Evolutionary conservation across 1,140 invertebrate species (phyloP).

Genomic region (Andrena cerasifolii): DNA sequence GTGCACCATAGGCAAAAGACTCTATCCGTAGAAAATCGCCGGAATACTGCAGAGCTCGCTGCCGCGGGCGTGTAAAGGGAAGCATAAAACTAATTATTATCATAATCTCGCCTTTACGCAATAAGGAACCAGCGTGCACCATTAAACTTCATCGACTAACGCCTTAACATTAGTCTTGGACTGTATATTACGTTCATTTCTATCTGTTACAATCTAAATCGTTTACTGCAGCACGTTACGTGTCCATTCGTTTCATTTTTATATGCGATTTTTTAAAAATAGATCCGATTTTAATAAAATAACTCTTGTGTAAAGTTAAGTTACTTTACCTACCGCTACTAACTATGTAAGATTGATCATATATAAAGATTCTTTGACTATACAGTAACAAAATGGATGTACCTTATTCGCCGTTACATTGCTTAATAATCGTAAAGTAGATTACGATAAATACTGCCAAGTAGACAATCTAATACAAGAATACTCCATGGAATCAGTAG

Average conservation of each 20-base stretch:
- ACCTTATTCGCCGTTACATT: not conserved
- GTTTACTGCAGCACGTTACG: not conserved
- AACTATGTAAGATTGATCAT: constrained; percentile 13
- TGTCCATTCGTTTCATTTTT: not conserved
- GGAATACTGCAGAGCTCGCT: constrained; percentile 8
- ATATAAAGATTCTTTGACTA: constrained; percentile 3
- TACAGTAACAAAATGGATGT: constrained; percentile 17
- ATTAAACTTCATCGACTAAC: constrained; percentile 3
- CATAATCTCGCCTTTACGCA: not conserved
- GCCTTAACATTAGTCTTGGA: constrained; percentile 8
- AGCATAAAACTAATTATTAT: not conserved
- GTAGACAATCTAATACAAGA: not conserved
- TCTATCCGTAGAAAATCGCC: not conserved
- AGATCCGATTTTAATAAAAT: constrained; percentile 44
- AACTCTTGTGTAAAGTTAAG: constrained; percentile 17
- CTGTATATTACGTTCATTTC: not conserved
- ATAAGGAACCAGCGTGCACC: constrained; percentile 16
- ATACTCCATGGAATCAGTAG: not conserved
- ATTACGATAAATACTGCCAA: constrained; percentile 34
- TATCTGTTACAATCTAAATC: constrained; percentile 5
- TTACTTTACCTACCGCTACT: constrained; percentile 4
- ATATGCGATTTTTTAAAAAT: constrained; percentile 33
- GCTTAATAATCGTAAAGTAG: not conserved
- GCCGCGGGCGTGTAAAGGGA: not conserved
- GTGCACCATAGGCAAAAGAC: not conserved